Percentiles rank a stretch among this genome's conserved stretches.
These are phyloP conservation scores for Pyrgilauda ruficollis DNA, from an alignment of 2,113 vertebrate genomes.

Conservation along the genomic window DNA sequence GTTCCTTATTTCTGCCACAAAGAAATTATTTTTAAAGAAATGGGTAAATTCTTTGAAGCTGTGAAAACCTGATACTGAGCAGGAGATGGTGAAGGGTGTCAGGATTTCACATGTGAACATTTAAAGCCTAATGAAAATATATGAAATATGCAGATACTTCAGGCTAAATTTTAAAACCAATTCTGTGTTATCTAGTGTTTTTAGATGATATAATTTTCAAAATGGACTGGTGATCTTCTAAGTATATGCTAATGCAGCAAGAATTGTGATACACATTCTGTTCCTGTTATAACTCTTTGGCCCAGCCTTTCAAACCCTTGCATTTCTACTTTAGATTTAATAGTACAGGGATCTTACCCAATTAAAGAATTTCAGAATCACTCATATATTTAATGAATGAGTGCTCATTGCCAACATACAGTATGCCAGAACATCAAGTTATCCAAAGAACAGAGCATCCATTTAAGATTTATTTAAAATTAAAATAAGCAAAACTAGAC, in stretches of 20 bases:
- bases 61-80: not conserved
- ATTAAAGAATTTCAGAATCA: not conserved
- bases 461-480: not conserved
- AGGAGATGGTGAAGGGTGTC: not conserved
- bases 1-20: not conserved
- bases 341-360: not conserved
- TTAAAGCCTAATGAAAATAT: not conserved
- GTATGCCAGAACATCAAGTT: not conserved
- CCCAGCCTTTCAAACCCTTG: not conserved
- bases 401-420: not conserved
- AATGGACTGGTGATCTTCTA: not conserved
- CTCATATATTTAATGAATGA: not conserved
- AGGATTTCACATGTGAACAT: not conserved
- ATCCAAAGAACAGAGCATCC: not conserved
- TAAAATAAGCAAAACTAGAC: not conserved
- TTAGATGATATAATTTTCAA: not conserved
- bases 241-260: not conserved
- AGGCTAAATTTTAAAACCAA: not conserved
- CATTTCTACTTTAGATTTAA: not conserved
- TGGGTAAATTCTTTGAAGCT: not conserved
- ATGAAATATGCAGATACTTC: not conserved
- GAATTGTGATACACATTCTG: not conserved
- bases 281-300: not conserved
- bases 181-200: not conserved
- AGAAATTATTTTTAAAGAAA: not conserved